phyloP scores from a whole-genome alignment of 2,888 invertebrate genomes.

The Amblyjoppa fuscipennis region DNA sequence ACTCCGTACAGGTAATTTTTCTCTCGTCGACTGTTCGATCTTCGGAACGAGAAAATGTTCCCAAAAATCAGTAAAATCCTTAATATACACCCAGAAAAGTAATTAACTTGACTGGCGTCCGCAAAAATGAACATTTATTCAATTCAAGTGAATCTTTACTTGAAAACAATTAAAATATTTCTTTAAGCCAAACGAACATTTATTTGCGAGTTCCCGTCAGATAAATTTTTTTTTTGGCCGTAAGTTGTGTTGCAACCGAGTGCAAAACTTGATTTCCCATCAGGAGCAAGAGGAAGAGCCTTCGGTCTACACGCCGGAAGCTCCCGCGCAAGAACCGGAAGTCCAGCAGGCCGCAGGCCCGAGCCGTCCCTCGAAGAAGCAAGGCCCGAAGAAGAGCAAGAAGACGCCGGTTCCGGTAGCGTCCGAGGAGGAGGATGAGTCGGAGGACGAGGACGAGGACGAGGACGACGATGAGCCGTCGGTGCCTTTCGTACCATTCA shows the following conservation, averaged over 20 bases:
- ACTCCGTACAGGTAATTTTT: slow-evolving; percentile 41
- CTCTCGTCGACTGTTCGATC: not conserved
- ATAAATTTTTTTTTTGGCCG: no score
- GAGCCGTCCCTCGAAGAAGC: slow-evolving; percentile 53
- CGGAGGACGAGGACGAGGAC: slow-evolving; percentile 86
- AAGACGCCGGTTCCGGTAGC: slow-evolving; percentile 72
- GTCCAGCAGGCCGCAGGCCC: slow-evolving; percentile 25
- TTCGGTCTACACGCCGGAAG: slow-evolving; percentile 75
- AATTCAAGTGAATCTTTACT: no score
- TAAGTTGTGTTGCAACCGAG: no score
- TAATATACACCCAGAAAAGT: no score
- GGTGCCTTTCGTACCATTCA: slow-evolving; percentile 75
- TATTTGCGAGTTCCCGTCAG: no score
- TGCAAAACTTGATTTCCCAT: not conserved
- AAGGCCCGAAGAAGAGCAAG: slow-evolving; percentile 75
- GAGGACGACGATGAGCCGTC: slow-evolving; percentile 78
- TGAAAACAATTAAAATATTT: no score
- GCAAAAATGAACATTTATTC: no score
- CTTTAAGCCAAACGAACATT: no score
- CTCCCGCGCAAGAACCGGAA: slow-evolving; percentile 83
- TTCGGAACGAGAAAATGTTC: not conserved
- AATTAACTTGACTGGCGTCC: no score
- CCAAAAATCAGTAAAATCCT: not conserved
- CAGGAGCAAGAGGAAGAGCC: slow-evolving; percentile 43
- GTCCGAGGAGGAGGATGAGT: slow-evolving; percentile 80